Base-by-base conservation (phyloP, 2,888 invertebrate species). In the Corythucha ciliata region DNA sequence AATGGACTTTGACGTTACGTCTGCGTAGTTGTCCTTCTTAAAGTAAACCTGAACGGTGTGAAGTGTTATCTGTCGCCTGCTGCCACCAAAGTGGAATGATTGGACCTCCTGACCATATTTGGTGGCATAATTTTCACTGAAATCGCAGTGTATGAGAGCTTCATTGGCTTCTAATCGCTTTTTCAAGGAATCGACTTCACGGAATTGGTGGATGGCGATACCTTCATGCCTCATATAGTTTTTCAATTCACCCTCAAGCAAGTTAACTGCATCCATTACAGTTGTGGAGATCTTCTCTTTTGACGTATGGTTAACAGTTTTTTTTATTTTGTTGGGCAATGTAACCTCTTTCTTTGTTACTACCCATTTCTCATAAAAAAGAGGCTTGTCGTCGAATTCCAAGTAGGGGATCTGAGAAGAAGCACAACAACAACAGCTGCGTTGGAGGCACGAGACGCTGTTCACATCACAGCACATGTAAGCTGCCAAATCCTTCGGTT, bases 1-100 rank as follows among this genome's bases (percentile, higher is more conserved):
- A 54, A 59, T 63, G 29, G 29, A 29, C 29, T 29, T 29, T 10
- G 29, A 29, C 29, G 29, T 10, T 29, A 29, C 29, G n/a, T 29
- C 29, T n/a, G 29, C 8, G 29, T 29, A 29, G 29, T 8, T n/a
- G 29, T 49, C 34, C 2, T 14, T 16, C 1, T 53, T 34, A 33
- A 32, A 48, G 18, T 36, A 36, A 36, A 36, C 16, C 16, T 36
- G 37, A 16, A 7, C 8, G 16, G 37, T 36, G 16, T 36, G 37
- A 12, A 36, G 16, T 10, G 37, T 36, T 12, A 36, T 12, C 14
- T 36, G 37, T 36, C 16, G 8, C 12, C 37, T 12, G 16, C 37
- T 36, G 12, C 37, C 37, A 8, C 37, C 37, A 36, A 36, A 36
- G 14, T 36, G 37, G 16, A 36, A 12, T 10, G 37, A 36, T 14